A percentile compares a stretch with the other conserved stretches of the same genome.
phyloP scores from a whole-genome alignment of 92 coral and sea anemone species.

The Chrysogorgia sp. region DNA sequence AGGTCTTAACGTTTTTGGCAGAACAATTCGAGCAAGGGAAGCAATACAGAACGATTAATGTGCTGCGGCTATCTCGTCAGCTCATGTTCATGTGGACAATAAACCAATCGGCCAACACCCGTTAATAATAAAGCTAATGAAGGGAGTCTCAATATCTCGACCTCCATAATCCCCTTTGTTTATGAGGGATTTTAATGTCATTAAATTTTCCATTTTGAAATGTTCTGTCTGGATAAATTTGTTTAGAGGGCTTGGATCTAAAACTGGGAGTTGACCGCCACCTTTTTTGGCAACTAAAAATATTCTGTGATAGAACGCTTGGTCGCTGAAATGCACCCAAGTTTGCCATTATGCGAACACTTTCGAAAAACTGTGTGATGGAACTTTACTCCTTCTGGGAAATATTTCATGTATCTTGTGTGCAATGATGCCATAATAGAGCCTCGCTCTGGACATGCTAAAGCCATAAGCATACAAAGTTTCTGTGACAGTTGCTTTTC shows the following conservation, averaged over 20 bases:
- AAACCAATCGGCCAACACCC: constrained; percentile 17
- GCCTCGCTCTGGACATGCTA: not conserved
- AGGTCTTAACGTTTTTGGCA: constrained; percentile 27
- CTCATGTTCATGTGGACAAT: constrained; percentile 4
- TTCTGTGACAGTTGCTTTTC: not conserved
- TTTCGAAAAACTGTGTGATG: not conserved
- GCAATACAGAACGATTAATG: constrained; percentile 42
- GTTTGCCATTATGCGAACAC: not conserved
- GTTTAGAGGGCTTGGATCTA: no score
- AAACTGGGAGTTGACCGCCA: no score
- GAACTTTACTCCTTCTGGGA: constrained; percentile 3
- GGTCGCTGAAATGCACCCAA: no score
- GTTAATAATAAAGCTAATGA: not conserved
- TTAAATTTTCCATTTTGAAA: no score
- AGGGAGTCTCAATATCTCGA: not conserved
- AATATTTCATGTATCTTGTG: not conserved
- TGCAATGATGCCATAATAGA: constrained; percentile 10
- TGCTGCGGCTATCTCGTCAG: constrained; percentile 33
- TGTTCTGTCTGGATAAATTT: no score
- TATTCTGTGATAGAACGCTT: no score
- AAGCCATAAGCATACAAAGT: constrained; percentile 10
- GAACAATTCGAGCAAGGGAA: constrained; percentile 12
- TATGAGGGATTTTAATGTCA: no score
- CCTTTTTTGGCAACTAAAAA: no score
- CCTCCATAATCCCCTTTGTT: not conserved